These are phyloP conservation scores for Sus cebifrons DNA, from an alignment of 2,797 vertebrate species.

Conservation along the genomic window DNA sequence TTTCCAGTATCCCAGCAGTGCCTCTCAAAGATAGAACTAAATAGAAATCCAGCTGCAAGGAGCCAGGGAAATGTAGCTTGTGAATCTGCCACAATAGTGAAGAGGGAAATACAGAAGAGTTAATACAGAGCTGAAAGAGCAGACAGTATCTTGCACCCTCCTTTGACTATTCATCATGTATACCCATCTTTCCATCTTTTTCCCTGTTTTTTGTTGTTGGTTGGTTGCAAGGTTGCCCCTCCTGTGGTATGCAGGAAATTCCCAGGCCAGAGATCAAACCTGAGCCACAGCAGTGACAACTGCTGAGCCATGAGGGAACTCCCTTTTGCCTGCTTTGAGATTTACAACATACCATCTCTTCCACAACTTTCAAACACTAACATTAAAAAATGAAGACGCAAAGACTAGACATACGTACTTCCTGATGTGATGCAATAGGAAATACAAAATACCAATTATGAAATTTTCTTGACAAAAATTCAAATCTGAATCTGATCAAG, in stretches of 20 bases:
- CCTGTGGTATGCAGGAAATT: no score
- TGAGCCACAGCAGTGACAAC: no score
- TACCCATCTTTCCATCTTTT: no score
- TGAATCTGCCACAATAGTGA: background rate
- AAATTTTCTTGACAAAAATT: constrained; percentile 4
- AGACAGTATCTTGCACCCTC: background rate
- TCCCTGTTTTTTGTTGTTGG: no score
- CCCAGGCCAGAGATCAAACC: no score
- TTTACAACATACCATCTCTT: background rate
- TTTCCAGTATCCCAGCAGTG: background rate
- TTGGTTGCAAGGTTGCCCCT: no score
- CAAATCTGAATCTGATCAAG: background rate
- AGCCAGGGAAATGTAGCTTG: background rate
- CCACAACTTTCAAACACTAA: background rate
- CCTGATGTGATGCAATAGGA: background rate
- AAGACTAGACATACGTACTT: background rate
- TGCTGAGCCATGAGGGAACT: no score
- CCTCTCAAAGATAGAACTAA: background rate
- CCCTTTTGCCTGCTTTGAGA: background rate
- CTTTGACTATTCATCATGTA: background rate
- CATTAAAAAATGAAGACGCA: background rate
- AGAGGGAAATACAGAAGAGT: background rate
- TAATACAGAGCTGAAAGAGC: background rate
- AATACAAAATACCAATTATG: background rate
- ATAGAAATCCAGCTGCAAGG: background rate